A percentile compares a stretch with the other conserved stretches of the same genome.
phyloP scores from a whole-genome alignment of 2,797 vertebrate genomes.

The Eospalax fontanierii region DNA sequence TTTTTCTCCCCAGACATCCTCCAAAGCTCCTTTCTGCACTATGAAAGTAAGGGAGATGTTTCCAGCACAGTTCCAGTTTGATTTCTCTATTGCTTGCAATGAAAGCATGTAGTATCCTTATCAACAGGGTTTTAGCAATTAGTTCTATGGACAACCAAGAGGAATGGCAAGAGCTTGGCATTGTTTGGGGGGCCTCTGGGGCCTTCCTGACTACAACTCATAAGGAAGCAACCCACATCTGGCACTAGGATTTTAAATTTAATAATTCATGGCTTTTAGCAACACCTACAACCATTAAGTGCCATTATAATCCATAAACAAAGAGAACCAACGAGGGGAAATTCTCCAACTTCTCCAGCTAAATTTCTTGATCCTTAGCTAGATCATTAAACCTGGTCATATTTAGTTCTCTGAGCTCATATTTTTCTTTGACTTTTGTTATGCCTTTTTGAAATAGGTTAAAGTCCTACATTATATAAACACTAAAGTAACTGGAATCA shows the following conservation, averaged over 20 bases:
- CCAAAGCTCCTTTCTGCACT: not conserved
- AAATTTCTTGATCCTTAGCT: not conserved
- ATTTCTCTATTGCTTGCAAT: not conserved
- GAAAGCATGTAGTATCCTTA: not conserved
- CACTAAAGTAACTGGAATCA: not conserved
- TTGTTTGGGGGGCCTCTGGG: not conserved
- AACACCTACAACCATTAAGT: not conserved
- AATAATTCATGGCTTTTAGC: not conserved
- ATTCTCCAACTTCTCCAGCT: not conserved
- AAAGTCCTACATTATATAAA: slow-evolving; percentile 3
- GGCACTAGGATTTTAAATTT: not conserved
- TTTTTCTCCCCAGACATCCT: not conserved
- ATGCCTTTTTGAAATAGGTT: not conserved
- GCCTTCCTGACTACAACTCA: not conserved
- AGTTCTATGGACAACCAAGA: not conserved
- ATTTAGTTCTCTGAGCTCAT: not conserved
- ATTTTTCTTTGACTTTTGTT: not conserved
- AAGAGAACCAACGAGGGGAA: slow-evolving; percentile 41
- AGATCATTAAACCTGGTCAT: not conserved
- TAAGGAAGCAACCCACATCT: not conserved
- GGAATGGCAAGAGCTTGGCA: not conserved
- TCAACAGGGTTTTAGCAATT: not conserved
- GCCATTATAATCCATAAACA: not conserved
- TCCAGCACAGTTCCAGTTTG: not conserved
- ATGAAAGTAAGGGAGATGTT: not conserved